These are phyloP conservation scores for Microctenopoma lineatum DNA, from an alignment of 2,797 vertebrate genomes.

Conservation along the genomic window DNA sequence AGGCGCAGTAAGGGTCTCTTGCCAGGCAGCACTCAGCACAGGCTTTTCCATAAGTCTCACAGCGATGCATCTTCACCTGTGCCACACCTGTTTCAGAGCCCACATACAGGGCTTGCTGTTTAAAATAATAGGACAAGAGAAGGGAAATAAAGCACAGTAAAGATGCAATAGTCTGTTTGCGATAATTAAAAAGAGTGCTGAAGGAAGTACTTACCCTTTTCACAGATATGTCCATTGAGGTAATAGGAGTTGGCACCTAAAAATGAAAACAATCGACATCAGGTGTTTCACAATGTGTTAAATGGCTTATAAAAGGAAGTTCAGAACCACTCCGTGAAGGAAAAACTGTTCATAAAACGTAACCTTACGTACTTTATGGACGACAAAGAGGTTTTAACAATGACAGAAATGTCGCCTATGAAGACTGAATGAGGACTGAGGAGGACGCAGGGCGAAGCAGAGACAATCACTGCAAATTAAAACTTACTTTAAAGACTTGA, in stretches of 20 bases:
- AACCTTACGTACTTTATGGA: neutral
- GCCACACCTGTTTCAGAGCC: constrained; percentile 88
- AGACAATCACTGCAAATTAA: neutral
- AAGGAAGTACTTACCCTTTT: constrained; percentile 84
- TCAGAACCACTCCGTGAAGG: no score
- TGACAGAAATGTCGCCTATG: constrained; percentile 2
- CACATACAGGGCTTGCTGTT: constrained; percentile 90
- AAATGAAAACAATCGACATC: neutral
- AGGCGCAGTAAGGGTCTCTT: constrained; percentile 94
- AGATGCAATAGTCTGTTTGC: neutral
- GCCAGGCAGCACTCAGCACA: constrained; percentile 96
- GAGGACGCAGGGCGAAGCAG: neutral
- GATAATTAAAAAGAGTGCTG: neutral
- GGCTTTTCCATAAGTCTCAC: constrained; percentile 90
- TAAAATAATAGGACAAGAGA: neutral
- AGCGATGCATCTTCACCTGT: constrained; percentile 90
- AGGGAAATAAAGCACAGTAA: constrained; percentile 32
- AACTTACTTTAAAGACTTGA: constrained; percentile 92
- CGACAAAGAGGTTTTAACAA: neutral
- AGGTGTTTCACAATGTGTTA: neutral
- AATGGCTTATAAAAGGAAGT: neutral
- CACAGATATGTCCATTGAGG: constrained; percentile 93
- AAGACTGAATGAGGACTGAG: neutral
- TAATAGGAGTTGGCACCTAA: constrained; percentile 90
- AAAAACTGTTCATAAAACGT: neutral